Evolutionary conservation across 2,797 vertebrate species (phyloP), one percentile per base, ranked within the genome.

Genomic region (Sebastes elongatus): DNA sequence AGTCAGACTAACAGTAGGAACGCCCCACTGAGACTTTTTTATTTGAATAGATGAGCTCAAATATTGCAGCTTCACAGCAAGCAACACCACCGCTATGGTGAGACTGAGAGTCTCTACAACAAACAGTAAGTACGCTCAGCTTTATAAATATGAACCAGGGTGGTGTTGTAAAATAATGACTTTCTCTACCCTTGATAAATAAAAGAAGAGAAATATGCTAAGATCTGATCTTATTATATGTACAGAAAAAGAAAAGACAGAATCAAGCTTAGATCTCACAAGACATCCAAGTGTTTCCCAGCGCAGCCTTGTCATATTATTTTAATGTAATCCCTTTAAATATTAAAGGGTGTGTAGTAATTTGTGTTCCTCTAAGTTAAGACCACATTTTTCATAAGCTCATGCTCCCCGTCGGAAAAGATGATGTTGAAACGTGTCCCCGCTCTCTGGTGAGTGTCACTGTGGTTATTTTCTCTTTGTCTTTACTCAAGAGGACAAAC

Each of bases 271-370:
- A 57, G 60, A 62, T 76, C 33, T 70, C 18, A 32, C 4, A 78
- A 59, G 64, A 53, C 76, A 57, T 68, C 60, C 46, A 10, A 82
- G 75, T 59, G 46, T 35, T 78, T 72, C 52, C 33, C 63, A 62
- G 76, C 23, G 4, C 63, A 74, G 68, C 16, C 57, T 66, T 65
- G 80, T 86, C 56, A 76, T 78, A 14, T 78, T 62, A 75, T 76
- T 89, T 89, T 81, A 81, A 83, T 87, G 72, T 23, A 60, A 52
- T 35, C 2, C 6, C 22, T 76, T 89, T 78, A 86, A 88, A 86
- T 87, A 86, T 87, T 82, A 66, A 90, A 62, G 27, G 1, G 27
- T 68, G 78, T 74, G 74, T 63, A 74, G 49, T 80, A 16, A 80
- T 90, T 80, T 76, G 20, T 71, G 70, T 70, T 85, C 6, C 10